Evolutionary conservation across 2,888 invertebrate genomes (phyloP).

Genomic region (Eupithecia pulchellata): DNA sequence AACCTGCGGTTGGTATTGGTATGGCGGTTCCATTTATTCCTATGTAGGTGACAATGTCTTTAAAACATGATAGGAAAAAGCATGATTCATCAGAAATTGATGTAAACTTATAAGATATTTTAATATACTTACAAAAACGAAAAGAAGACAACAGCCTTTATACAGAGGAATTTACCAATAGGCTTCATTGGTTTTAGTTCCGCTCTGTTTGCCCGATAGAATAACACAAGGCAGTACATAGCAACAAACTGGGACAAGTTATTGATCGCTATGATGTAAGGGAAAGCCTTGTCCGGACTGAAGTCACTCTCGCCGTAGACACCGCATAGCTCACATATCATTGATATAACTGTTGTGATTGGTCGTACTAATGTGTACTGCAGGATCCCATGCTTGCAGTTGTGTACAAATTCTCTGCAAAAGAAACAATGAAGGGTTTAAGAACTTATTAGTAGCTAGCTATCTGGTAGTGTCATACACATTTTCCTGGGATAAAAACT

Average conservation of each 20-base stretch:
- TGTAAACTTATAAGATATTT: neutral
- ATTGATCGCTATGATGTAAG: slow-evolving; percentile 94
- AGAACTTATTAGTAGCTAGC: neutral
- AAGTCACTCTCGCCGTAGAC: slow-evolving; percentile 97
- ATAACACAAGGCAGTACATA: slow-evolving; percentile 97
- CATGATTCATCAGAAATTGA: neutral
- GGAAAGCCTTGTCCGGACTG: slow-evolving; percentile 93
- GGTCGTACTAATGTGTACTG: slow-evolving; percentile 97
- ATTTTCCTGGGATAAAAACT: neutral
- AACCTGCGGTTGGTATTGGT: neutral
- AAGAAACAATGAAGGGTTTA: neutral
- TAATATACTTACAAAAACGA: slow-evolving; percentile 96
- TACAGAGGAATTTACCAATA: slow-evolving; percentile 97
- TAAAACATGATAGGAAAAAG: neutral
- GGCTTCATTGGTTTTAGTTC: slow-evolving; percentile 97
- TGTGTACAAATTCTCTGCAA: slow-evolving; percentile 94
- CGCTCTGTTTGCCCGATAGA: slow-evolving; percentile 94
- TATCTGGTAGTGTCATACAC: neutral
- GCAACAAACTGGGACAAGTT: slow-evolving; percentile 98
- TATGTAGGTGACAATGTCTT: neutral
- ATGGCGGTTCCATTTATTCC: no score
- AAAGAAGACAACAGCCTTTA: slow-evolving; percentile 98
- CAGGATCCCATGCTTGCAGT: slow-evolving; percentile 97
- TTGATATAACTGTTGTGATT: slow-evolving; percentile 94
- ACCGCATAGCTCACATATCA: slow-evolving; percentile 93